Conservation (phyloP, 2,888 invertebrate genomes). For the Heliconius charithonia region DNA sequence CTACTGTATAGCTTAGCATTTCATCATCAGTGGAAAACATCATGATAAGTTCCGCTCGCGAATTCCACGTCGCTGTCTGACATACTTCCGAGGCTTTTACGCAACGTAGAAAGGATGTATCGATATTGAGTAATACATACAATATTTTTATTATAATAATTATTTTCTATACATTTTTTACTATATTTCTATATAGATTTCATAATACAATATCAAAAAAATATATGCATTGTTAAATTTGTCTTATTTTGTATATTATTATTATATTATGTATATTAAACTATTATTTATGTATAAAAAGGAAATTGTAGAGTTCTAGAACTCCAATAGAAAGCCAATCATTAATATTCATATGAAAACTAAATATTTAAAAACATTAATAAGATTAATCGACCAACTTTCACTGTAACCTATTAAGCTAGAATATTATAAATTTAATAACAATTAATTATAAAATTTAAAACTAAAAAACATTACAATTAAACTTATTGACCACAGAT, state of each 20-base stretch:
- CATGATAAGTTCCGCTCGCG: constrained; percentile 53
- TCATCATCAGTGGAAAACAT: constrained; percentile 36
- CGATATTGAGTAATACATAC: constrained; percentile 49
- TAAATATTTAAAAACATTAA: not conserved
- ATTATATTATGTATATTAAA: not conserved
- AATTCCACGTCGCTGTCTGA: constrained; percentile 53
- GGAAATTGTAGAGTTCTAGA: not conserved
- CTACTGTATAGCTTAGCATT: constrained; percentile 32
- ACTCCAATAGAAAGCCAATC: not conserved
- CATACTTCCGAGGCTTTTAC: constrained; percentile 55
- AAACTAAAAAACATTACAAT: not conserved
- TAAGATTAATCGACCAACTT: constrained; percentile 20
- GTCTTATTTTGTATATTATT: not conserved
- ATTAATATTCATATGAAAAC: not conserved
- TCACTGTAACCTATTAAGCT: not conserved
- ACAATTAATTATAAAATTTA: not conserved
- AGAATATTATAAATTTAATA: not conserved
- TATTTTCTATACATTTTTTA: constrained; percentile 12
- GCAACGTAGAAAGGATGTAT: constrained; percentile 54
- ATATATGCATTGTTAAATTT: not conserved
- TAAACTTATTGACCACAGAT: not conserved
- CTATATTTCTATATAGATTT: not conserved
- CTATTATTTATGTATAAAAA: not conserved
- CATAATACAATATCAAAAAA: not conserved
- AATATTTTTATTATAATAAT: constrained; percentile 19